Conservation (phyloP, 1,140 invertebrate genomes). For the Penaeus indicus region DNA sequence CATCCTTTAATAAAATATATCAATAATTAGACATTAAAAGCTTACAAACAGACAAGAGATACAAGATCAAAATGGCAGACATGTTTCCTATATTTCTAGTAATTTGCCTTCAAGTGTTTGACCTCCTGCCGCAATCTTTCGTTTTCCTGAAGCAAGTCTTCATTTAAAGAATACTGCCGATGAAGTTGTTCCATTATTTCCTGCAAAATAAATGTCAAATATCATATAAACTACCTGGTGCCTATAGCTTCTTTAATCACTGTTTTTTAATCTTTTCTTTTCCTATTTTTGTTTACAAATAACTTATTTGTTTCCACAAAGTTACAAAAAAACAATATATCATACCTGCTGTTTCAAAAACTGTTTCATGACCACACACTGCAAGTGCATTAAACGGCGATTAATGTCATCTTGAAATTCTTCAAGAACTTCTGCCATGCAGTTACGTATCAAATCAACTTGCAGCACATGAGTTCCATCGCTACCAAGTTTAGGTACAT, state of each 20-base stretch:
- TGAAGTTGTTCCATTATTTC: constrained; percentile 17
- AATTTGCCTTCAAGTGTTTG: background rate
- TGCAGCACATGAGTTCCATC: constrained; percentile 31
- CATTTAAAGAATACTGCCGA: background rate
- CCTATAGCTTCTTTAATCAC: no score
- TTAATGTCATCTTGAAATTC: constrained; percentile 54
- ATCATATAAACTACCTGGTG: no score
- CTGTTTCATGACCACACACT: constrained; percentile 52
- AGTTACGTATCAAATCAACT: constrained; percentile 51
- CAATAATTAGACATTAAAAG: no score
- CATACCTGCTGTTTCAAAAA: constrained; percentile 44
- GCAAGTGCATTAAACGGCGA: constrained; percentile 49
- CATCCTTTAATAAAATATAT: no score
- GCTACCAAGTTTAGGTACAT: constrained; percentile 5
- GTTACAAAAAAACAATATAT: background rate
- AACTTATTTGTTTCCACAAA: background rate
- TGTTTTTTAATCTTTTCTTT: no score
- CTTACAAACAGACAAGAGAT: no score
- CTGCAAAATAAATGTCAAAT: background rate
- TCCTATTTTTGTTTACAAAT: no score
- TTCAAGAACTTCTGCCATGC: constrained; percentile 53
- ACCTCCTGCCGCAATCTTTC: background rate
- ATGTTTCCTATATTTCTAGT: background rate
- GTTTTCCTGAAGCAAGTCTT: background rate
- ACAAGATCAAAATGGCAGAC: no score